These are phyloP conservation scores for Daboia siamensis DNA, from an alignment of 2,113 vertebrate species.

Conservation along the genomic window DNA sequence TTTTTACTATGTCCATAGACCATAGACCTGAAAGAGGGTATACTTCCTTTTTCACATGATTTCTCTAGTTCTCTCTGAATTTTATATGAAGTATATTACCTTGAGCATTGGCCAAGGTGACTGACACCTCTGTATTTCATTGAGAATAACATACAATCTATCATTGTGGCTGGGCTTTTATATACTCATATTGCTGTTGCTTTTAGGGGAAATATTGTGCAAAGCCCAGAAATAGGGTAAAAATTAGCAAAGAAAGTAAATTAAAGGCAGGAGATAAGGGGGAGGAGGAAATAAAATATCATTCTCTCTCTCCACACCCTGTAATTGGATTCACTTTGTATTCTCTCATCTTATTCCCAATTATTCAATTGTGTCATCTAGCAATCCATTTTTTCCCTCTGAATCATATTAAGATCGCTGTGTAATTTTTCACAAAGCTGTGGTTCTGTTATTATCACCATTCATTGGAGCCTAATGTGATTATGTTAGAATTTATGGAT, in stretches of 20 bases:
- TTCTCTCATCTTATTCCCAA: neutral
- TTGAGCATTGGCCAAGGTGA: neutral
- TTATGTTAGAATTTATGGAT: neutral
- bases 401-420: neutral
- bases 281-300: neutral
- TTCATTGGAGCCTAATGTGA: neutral
- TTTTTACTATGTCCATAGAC: neutral
- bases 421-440: neutral
- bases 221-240: neutral
- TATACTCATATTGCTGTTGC: neutral
- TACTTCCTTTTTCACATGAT: too few species aligned
- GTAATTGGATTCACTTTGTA: neutral
- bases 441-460: neutral
- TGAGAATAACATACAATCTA: neutral
- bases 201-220: neutral
- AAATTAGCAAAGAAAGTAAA: neutral
- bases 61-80: neutral
- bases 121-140: neutral
- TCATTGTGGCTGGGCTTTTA: neutral
- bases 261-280: neutral
- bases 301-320: neutral
- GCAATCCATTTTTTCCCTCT: neutral
- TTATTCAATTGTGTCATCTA: neutral
- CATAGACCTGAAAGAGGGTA: too few species aligned
- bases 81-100: too few species aligned